Evolutionary conservation across 1,140 invertebrate genomes (phyloP).

Genomic region (Amphibalanus amphitrite): DNA sequence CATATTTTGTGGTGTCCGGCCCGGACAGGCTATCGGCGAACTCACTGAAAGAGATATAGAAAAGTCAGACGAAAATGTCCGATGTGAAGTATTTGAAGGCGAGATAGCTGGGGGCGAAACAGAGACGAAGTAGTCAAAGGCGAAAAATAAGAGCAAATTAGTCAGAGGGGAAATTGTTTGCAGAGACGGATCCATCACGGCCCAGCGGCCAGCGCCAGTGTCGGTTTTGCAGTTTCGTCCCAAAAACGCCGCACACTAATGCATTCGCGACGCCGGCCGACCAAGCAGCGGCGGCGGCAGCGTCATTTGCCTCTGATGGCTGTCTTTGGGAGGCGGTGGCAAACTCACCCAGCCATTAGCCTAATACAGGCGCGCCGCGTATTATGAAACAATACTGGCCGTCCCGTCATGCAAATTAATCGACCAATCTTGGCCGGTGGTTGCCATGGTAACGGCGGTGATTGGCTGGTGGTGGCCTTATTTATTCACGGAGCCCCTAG

Average conservation of each 20-base stretch:
- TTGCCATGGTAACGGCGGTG: neutral
- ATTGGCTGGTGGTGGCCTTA: neutral
- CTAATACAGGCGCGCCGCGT: neutral
- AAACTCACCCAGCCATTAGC: neutral
- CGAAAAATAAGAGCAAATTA: no score
- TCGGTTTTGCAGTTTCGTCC: no score
- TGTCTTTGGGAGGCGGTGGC: neutral
- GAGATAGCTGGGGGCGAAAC: no score
- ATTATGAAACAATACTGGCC: conserved; percentile 6
- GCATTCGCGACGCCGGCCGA: no score
- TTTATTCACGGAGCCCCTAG: neutral
- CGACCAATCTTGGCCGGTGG: neutral
- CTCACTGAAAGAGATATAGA: neutral
- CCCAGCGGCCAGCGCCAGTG: no score
- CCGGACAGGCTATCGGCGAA: neutral
- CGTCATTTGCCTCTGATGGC: neutral
- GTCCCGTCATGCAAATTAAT: conserved; percentile 5
- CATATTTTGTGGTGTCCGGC: neutral
- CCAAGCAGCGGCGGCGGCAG: no score
- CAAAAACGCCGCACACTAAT: no score
- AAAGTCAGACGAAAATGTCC: no score
- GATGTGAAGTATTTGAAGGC: no score
- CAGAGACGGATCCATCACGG: neutral
- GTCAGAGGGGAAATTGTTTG: no score
- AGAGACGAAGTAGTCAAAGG: no score